These are phyloP conservation scores for Phrynocephalus versicolor DNA, from an alignment of 2,113 vertebrate genomes.

Conservation along the genomic window DNA sequence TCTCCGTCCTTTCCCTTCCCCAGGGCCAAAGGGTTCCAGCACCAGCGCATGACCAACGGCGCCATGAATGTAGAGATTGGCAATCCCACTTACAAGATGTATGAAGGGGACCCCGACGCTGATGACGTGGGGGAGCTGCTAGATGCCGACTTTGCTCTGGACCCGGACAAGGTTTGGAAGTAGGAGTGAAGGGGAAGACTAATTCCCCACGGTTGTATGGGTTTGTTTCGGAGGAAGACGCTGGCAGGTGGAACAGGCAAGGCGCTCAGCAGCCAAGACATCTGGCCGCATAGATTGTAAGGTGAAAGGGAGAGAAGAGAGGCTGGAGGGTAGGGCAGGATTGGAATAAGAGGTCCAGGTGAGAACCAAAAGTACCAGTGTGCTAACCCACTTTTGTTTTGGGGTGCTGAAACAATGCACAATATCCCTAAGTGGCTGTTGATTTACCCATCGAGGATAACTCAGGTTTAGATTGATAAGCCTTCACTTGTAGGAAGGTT, in stretches of 20 bases:
- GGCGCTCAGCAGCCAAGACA: neutral
- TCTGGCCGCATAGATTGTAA: neutral
- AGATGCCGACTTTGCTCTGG: conserved; percentile 92
- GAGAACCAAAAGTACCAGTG: neutral
- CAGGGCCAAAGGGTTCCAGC: conserved; percentile 97
- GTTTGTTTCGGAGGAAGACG: accelerated
- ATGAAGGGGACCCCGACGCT: conserved; percentile 89
- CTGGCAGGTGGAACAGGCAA: accelerated
- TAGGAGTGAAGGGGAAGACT: neutral
- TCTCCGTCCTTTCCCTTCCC: neutral
- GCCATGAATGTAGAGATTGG: conserved; percentile 98
- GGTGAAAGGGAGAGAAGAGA: no score
- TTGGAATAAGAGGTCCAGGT: neutral
- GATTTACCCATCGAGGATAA: neutral
- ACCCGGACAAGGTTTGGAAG: conserved; percentile 89
- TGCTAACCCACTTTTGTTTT: neutral
- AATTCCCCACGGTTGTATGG: accelerated
- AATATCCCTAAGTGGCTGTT: no score
- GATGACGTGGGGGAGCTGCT: conserved; percentile 93
- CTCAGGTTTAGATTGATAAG: neutral
- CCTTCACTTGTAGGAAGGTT: no score
- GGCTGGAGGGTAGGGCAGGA: neutral
- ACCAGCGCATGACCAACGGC: conserved; percentile 95
- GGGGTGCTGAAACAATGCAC: neutral
- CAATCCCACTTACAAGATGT: conserved; percentile 97